phyloP scores from a whole-genome alignment of 2,113 vertebrate species.

The Datnioides undecimradiatus region DNA sequence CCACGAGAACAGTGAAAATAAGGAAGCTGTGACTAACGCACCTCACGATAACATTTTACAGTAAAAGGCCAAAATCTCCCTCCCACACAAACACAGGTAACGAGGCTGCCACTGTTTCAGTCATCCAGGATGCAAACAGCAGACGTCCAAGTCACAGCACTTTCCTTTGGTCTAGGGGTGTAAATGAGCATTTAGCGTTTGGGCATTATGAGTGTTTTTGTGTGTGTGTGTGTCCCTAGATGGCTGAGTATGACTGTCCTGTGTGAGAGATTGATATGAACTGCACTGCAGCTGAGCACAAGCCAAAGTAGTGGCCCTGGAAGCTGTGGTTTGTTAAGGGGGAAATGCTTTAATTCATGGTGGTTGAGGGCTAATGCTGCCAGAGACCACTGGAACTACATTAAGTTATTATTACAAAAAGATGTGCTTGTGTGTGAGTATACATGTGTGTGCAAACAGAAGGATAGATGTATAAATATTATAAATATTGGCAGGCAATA shows the following conservation, averaged over 20 bases:
- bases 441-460: too few species aligned
- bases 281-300: slow-evolving; percentile 27
- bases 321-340: slow-evolving; percentile 76
- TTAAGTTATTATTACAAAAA: slow-evolving; percentile 60
- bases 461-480: not conserved
- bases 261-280: slow-evolving; percentile 28
- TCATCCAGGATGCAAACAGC: slow-evolving; percentile 72
- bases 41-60: slow-evolving; percentile 62
- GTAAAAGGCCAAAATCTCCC: slow-evolving; percentile 36
- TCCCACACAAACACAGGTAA: slow-evolving; percentile 54
- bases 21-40: slow-evolving; percentile 74
- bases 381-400: slow-evolving; percentile 54
- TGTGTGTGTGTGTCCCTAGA: slow-evolving; percentile 8
- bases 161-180: slow-evolving; percentile 34
- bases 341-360: slow-evolving; percentile 79
- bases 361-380: slow-evolving; percentile 70
- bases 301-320: slow-evolving; percentile 49
- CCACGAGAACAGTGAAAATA: slow-evolving; percentile 54
- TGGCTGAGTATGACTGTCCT: slow-evolving; percentile 19
- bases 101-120: slow-evolving; percentile 54
- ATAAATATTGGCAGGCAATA: not conserved
- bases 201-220: slow-evolving; percentile 30
- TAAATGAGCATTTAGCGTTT: slow-evolving; percentile 25
- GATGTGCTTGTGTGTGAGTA: not conserved
- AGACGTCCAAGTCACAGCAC: slow-evolving; percentile 59